A percentile compares a stretch with the other conserved stretches of the same genome.
Evolutionary conservation across 2,888 invertebrate species (phyloP).

Genomic region (Macrophya alboannulata): DNA sequence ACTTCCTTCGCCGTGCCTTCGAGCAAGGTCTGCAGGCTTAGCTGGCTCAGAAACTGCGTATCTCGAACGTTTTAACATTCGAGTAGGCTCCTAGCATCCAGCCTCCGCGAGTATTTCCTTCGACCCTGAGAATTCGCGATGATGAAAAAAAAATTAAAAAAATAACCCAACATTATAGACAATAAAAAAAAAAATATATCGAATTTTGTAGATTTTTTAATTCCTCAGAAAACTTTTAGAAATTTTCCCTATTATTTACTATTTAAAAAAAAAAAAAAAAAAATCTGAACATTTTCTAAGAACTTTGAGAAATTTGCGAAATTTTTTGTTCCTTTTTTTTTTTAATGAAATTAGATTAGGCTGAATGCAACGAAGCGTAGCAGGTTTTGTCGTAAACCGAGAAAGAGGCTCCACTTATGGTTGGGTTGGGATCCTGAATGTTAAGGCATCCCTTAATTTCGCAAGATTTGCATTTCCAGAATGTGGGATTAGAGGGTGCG

Average conservation of each 20-base stretch:
- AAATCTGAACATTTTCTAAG: too few relatives aligned
- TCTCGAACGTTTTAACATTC: background rate
- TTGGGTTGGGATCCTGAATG: constrained; percentile 15
- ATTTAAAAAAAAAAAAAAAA: too few relatives aligned
- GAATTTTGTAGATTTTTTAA: too few relatives aligned
- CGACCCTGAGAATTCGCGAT: background rate
- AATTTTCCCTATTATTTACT: too few relatives aligned
- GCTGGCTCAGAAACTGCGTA: background rate
- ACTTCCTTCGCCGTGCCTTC: background rate
- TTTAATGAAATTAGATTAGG: background rate
- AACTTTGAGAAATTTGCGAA: too few relatives aligned
- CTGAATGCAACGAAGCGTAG: constrained; percentile 1
- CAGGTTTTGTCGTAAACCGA: constrained; percentile 25
- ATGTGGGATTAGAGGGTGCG: constrained; percentile 72
- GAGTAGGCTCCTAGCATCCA: background rate
- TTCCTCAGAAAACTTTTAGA: too few relatives aligned
- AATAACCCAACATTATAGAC: too few relatives aligned
- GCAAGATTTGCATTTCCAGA: constrained; percentile 75
- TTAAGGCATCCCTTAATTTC: constrained; percentile 71
- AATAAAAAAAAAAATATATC: background rate
- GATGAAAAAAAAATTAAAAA: background rate
- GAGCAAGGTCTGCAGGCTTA: constrained; percentile 2
- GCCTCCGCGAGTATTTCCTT: background rate
- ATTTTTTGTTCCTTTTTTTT: too few relatives aligned
- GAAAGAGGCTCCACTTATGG: constrained; percentile 27